These are phyloP conservation scores for Leguminivora glycinivorella DNA, from an alignment of 1,140 invertebrate genomes.

Conservation along the genomic window DNA sequence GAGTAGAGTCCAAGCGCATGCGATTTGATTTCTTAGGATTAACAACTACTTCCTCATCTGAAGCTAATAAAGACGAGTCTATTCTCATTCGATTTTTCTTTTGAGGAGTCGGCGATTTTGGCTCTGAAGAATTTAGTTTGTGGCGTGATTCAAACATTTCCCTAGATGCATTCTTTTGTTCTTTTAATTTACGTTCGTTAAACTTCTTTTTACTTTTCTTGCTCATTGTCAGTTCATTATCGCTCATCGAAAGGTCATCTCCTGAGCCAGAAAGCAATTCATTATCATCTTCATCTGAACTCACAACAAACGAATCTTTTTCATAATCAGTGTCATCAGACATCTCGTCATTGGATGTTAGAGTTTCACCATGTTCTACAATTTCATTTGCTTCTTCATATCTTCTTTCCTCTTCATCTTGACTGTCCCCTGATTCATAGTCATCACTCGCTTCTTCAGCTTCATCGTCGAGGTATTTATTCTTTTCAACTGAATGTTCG, in stretches of 20 bases:
- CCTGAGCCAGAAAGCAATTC: slow-evolving; percentile 67
- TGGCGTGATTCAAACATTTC: slow-evolving; percentile 73
- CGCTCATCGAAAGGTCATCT: slow-evolving; percentile 69
- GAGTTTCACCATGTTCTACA: slow-evolving; percentile 64
- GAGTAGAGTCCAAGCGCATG: slow-evolving; percentile 55
- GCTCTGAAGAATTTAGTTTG: slow-evolving; percentile 52
- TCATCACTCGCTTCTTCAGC: slow-evolving; percentile 62
- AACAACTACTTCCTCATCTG: slow-evolving; percentile 47
- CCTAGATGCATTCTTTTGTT: slow-evolving; percentile 68
- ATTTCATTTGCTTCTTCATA: slow-evolving; percentile 66
- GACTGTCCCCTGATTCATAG: slow-evolving; percentile 72
- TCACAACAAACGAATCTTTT: slow-evolving; percentile 71
- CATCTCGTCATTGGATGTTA: slow-evolving; percentile 59
- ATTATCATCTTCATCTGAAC: slow-evolving; percentile 68
- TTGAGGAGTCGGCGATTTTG: slow-evolving; percentile 39
- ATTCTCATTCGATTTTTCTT: slow-evolving; percentile 46
- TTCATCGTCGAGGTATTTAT: slow-evolving; percentile 57
- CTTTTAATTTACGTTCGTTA: slow-evolving; percentile 63
- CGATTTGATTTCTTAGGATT: slow-evolving; percentile 54
- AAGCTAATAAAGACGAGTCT: slow-evolving; percentile 47
- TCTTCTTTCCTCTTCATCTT: slow-evolving; percentile 57
- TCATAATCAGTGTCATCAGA: slow-evolving; percentile 70
- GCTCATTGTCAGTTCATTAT: slow-evolving; percentile 69
- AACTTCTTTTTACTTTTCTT: slow-evolving; percentile 71
- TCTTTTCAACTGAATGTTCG: slow-evolving; percentile 37